These are phyloP conservation scores for Lycorma delicatula DNA, from an alignment of 1,140 invertebrate genomes.

Conservation along the genomic window DNA sequence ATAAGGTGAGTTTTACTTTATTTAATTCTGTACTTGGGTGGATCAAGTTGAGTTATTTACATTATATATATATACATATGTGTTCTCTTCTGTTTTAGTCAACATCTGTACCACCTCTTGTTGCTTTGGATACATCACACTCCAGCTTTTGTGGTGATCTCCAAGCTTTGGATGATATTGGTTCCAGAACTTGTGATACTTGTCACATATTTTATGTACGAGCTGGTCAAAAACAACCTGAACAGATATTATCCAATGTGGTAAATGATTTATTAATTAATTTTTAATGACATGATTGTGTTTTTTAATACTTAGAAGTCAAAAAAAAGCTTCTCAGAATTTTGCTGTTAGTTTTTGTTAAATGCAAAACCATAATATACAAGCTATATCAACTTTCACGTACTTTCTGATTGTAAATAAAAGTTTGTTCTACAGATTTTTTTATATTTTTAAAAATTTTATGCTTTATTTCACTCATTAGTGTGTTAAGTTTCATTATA, in stretches of 20 bases:
- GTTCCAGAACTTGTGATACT: slow-evolving; percentile 80
- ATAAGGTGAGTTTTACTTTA: too few species aligned
- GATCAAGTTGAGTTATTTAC: too few species aligned
- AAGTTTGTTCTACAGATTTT: too few species aligned
- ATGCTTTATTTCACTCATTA: too few species aligned
- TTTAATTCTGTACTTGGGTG: too few species aligned
- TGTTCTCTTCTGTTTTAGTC: slow-evolving; percentile 16
- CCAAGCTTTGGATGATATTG: slow-evolving; percentile 68
- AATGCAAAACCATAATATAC: too few species aligned
- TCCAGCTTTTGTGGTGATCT: slow-evolving; percentile 62
- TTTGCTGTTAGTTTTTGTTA: neutral
- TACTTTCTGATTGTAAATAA: too few species aligned
- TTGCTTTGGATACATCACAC: slow-evolving; percentile 64
- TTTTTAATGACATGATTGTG: slow-evolving; percentile 8
- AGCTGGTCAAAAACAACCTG: slow-evolving; percentile 62
- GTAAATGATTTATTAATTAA: slow-evolving; percentile 42
- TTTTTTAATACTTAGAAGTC: slow-evolving; percentile 8
- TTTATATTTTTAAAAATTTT: too few species aligned
- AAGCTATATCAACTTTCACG: too few species aligned
- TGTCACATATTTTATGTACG: slow-evolving; percentile 93
- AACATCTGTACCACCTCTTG: slow-evolving; percentile 49
- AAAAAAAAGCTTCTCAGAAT: neutral
- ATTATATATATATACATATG: too few species aligned
- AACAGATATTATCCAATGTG: slow-evolving; percentile 78
- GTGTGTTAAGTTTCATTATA: too few species aligned